Evolutionary conservation across 2,113 vertebrate genomes (phyloP).

Genomic region (Poeciliopsis retropinna): DNA sequence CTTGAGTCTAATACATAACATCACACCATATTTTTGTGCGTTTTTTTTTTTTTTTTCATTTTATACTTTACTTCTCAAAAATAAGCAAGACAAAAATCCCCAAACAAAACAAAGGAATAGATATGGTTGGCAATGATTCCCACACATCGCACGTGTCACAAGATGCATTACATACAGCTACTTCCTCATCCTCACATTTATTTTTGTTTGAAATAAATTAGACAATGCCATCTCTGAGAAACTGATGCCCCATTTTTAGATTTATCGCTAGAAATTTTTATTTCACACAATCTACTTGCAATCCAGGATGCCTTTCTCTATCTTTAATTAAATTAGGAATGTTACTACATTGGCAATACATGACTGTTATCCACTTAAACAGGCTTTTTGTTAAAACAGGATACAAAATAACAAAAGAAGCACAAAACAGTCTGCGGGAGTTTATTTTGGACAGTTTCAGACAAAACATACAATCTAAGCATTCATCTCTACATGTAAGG

Average conservation of each 20-base stretch:
- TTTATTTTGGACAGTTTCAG: neutral
- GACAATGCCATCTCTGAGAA: neutral
- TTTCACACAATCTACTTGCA: neutral
- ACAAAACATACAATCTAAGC: neutral
- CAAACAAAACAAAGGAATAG: neutral
- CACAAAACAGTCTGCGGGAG: neutral
- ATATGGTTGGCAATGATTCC: neutral
- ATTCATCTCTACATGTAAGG: neutral
- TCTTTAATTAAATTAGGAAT: neutral
- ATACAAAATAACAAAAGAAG: no score
- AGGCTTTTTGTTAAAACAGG: neutral
- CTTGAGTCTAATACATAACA: neutral
- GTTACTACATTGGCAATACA: neutral
- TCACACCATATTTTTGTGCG: no score
- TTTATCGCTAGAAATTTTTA: neutral
- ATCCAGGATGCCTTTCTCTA: neutral
- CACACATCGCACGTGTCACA: neutral
- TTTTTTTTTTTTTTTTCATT: neutral
- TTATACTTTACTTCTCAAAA: neutral
- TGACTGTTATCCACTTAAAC: neutral
- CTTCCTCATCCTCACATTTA: neutral
- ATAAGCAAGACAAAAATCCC: neutral
- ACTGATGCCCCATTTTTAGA: neutral
- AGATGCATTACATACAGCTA: neutral
- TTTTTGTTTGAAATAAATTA: neutral